Percentiles rank a stretch among this genome's conserved stretches.
Evolutionary conservation across 2,113 vertebrate genomes (phyloP).

Genomic region (Empidonax traillii): DNA sequence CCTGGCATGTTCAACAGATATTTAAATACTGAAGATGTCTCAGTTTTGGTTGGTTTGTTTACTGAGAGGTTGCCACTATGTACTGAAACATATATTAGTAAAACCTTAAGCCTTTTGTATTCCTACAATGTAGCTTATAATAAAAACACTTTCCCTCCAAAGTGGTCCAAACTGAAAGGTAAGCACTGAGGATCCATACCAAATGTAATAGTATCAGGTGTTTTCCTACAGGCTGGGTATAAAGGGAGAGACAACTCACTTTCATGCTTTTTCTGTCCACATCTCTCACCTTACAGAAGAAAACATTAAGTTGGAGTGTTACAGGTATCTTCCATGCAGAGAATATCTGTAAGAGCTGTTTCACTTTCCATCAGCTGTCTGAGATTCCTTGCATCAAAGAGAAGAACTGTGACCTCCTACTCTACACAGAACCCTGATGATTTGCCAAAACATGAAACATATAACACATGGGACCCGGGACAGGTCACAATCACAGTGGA

Average conservation of each 20-base stretch:
- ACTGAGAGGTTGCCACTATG: not conserved
- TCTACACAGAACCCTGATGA: not conserved
- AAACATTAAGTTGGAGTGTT: not conserved
- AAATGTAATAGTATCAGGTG: not conserved
- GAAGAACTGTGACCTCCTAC: not conserved
- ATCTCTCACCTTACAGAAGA: not conserved
- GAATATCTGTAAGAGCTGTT: not conserved
- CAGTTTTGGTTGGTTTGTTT: not conserved
- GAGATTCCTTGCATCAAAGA: not conserved
- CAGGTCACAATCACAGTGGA: not conserved
- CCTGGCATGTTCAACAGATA: not conserved
- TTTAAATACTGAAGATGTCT: not conserved
- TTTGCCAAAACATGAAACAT: not conserved
- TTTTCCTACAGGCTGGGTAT: not conserved
- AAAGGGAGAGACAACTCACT: not conserved
- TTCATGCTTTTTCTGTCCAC: fast-evolving
- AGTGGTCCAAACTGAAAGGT: not conserved
- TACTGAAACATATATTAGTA: not conserved
- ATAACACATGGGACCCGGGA: fast-evolving
- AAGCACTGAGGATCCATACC: not conserved
- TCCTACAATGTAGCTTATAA: not conserved
- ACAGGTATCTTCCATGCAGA: not conserved
- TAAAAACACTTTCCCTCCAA: not conserved
- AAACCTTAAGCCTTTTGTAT: not conserved
- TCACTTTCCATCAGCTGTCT: not conserved